Percentiles rank a stretch among this genome's conserved stretches.
Conservation (phyloP, 2,113 vertebrate genomes). For the Platysteira castanea region DNA sequence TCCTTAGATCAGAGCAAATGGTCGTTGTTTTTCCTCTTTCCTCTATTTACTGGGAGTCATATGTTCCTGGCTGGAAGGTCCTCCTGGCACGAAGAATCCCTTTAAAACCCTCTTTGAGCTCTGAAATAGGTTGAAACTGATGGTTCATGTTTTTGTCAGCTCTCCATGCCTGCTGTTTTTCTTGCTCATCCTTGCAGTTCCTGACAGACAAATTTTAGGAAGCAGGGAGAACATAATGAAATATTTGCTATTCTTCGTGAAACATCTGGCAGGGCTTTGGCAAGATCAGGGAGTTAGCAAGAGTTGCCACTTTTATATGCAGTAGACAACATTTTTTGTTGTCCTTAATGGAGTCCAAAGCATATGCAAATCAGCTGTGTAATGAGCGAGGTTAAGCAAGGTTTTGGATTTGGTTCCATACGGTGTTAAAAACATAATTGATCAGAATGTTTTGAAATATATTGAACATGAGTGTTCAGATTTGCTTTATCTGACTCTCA, state of each 20-base stretch:
- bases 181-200: not conserved
- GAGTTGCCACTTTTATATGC: constrained; percentile 8
- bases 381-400: constrained; percentile 45
- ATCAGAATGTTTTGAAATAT: constrained; percentile 48
- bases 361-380: constrained; percentile 29
- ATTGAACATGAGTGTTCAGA: not conserved
- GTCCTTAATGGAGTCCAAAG: constrained; percentile 19
- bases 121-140: not conserved
- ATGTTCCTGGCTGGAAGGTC: not conserved
- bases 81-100: not conserved
- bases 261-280: constrained; percentile 54
- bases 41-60: not conserved
- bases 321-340: constrained; percentile 23
- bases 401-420: constrained; percentile 19
- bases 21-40: not conserved
- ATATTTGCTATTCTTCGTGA: constrained; percentile 28
- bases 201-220: constrained; percentile 27
- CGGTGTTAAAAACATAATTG: constrained; percentile 24
- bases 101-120: not conserved
- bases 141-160: not conserved
- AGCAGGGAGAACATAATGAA: constrained; percentile 9
- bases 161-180: not conserved
- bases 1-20: not conserved
- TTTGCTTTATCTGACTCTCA: constrained; percentile 21
- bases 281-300: constrained; percentile 33